Evolutionary conservation across 1,140 invertebrate species (phyloP), one percentile per base, ranked within the genome.

Genomic region (Rhizoglyphus robini): DNA sequence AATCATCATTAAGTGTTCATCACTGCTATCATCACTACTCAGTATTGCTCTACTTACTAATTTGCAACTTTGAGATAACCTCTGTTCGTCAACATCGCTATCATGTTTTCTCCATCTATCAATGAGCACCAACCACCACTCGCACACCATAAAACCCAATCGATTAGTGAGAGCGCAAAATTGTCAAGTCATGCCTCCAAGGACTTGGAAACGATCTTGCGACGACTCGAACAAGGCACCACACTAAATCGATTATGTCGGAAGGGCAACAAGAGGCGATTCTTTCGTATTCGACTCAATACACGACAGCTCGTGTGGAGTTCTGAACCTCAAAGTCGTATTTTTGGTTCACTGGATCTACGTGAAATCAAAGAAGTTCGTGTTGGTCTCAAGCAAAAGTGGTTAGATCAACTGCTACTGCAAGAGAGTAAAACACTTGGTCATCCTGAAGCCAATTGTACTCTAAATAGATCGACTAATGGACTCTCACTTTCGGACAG

Each of bases 331-430:
- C 48, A 47, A 60, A 64, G 15, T 2, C 27, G 62, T 51, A 29
- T 70, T 41, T 67, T 71, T 65, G 60, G 66, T n/a, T 23, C 48
- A n/a, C 65, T 94, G 68, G 88, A 93, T 74, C 82, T 96, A 65
- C 75, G 87, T 61, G 87, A 93, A 77, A 83, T 96, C 0, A 92
- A 92, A 76, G 91, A 96, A 80, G 81, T 95, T 32, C 81, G 91
- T 36, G 70, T 84, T 51, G 91, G 91, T 2, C 93, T 90, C 74
- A 83, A 80, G 70, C 90, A 88, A 0, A 93, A 91, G 77, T 89
- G 93, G 71, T 96, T 96, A 79, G 90, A 95, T 66, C 83, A 86
- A 73, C 94, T 89, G 85, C 47, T 62, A 11, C 49, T 8, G 83
- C 36, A 41, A 8, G 8, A n/a, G n/a, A n/a, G n/a, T n/a, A n/a